Evolutionary conservation across 2,113 vertebrate species (phyloP).

Genomic region (Sterrhoptilus dennistouni): DNA sequence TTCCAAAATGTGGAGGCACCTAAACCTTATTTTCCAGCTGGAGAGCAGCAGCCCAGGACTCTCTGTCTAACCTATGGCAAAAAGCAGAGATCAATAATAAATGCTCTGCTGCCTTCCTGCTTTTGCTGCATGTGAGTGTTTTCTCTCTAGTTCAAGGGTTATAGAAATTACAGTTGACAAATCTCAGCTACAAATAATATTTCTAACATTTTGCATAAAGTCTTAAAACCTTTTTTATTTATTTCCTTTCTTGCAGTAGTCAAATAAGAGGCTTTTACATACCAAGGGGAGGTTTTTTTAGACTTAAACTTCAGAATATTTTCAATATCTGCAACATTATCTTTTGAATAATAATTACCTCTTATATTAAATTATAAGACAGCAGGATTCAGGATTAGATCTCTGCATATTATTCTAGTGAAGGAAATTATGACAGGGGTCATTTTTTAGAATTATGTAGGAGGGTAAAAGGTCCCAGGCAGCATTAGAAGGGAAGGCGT

Average conservation of each 20-base stretch:
- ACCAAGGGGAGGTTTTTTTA: constrained; percentile 47
- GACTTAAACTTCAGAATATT: constrained; percentile 77
- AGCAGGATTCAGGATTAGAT: constrained; percentile 82
- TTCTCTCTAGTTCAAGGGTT: constrained; percentile 48
- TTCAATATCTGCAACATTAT: constrained; percentile 82
- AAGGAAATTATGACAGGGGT: constrained; percentile 88
- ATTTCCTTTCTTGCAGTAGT: constrained; percentile 37
- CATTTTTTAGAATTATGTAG: constrained; percentile 98
- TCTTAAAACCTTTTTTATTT: constrained; percentile 55
- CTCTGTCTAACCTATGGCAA: not conserved
- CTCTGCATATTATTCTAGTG: constrained; percentile 82
- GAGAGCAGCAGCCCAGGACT: not conserved
- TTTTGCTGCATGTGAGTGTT: constrained; percentile 2
- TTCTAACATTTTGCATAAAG: constrained; percentile 55
- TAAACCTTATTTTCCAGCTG: not conserved
- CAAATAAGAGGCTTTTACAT: constrained; percentile 37
- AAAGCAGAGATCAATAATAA: not conserved
- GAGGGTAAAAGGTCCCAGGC: constrained; percentile 91
- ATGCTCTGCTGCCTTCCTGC: not conserved
- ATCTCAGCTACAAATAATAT: constrained; percentile 45
- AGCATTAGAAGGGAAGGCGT: constrained; percentile 95
- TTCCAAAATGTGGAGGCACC: not conserved
- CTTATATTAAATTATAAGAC: constrained; percentile 85
- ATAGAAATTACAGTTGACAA: constrained; percentile 48
- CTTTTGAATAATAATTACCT: constrained; percentile 83